These are phyloP conservation scores for Chrysomela aeneicollis DNA, from an alignment of 2,888 invertebrate genomes.

Conservation along the genomic window DNA sequence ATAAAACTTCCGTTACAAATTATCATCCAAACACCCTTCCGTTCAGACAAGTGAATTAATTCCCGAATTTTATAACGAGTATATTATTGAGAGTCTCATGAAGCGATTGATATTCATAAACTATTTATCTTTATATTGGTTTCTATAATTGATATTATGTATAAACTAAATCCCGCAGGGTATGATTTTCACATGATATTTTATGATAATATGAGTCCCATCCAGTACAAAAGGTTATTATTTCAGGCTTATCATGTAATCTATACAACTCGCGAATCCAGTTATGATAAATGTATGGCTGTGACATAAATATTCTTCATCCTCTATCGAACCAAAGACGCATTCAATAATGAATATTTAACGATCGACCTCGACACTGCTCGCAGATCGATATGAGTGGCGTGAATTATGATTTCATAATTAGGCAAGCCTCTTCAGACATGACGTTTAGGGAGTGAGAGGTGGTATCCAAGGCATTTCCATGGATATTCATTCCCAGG, in stretches of 20 bases:
- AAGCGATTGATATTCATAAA: too few relatives aligned
- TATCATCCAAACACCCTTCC: too few relatives aligned
- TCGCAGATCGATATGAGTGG: conserved; percentile 18
- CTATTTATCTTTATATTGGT: too few relatives aligned
- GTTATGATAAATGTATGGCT: conserved; percentile 5
- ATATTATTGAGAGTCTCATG: too few relatives aligned
- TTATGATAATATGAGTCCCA: not conserved
- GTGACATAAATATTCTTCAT: not conserved
- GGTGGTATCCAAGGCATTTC: conserved; percentile 34
- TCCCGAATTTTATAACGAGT: too few relatives aligned
- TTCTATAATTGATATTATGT: too few relatives aligned
- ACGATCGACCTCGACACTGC: conserved; percentile 13
- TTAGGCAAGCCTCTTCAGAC: conserved; percentile 26
- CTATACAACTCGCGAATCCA: conserved; percentile 5
- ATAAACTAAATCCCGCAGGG: too few relatives aligned
- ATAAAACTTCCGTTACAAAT: too few relatives aligned
- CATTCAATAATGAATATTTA: conserved; percentile 18
- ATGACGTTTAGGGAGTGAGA: conserved; percentile 8
- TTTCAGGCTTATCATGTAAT: conserved; percentile 15
- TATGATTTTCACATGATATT: not conserved
- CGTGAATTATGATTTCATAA: conserved; percentile 34
- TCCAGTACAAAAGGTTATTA: not conserved
- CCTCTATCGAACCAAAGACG: conserved; percentile 9
- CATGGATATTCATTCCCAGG: conserved; percentile 30
- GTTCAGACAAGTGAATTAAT: too few relatives aligned